Conservation (phyloP, 2,888 invertebrate genomes). For the Pristionchus arcanus region DNA sequence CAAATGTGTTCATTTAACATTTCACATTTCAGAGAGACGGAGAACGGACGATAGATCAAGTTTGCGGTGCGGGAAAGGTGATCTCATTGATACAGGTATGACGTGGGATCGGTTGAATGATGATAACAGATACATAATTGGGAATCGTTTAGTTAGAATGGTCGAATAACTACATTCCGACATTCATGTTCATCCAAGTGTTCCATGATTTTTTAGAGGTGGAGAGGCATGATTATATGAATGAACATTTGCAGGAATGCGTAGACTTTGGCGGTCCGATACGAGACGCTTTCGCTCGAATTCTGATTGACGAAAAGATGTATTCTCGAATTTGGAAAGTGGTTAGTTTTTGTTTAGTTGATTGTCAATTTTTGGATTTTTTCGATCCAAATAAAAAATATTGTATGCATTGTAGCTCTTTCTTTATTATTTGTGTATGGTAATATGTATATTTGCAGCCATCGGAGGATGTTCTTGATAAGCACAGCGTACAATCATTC, state of each 20-base stretch:
- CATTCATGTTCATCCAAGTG: too few relatives aligned
- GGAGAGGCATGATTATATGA: neutral
- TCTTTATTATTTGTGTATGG: neutral
- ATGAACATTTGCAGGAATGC: conserved; percentile 60
- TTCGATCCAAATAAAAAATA: too few relatives aligned
- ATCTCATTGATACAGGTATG: conserved; percentile 63
- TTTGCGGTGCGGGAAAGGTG: conserved; percentile 54
- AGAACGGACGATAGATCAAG: neutral
- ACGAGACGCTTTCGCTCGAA: conserved; percentile 61
- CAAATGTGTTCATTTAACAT: neutral
- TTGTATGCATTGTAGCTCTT: too few relatives aligned
- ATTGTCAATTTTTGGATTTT: too few relatives aligned
- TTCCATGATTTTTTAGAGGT: neutral
- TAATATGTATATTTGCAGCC: neutral
- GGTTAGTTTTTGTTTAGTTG: neutral
- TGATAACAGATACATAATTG: too few relatives aligned
- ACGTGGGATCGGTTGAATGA: neutral
- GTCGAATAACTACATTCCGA: too few relatives aligned
- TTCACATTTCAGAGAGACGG: neutral
- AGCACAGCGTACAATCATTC: neutral
- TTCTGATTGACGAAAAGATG: conserved; percentile 66
- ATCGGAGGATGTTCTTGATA: neutral
- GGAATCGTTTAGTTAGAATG: too few relatives aligned
- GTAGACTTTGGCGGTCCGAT: conserved; percentile 70
- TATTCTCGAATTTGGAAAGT: conserved; percentile 57